These are phyloP conservation scores for Nilaparvata lugens DNA, from an alignment of 1,140 invertebrate genomes.

Conservation along the genomic window DNA sequence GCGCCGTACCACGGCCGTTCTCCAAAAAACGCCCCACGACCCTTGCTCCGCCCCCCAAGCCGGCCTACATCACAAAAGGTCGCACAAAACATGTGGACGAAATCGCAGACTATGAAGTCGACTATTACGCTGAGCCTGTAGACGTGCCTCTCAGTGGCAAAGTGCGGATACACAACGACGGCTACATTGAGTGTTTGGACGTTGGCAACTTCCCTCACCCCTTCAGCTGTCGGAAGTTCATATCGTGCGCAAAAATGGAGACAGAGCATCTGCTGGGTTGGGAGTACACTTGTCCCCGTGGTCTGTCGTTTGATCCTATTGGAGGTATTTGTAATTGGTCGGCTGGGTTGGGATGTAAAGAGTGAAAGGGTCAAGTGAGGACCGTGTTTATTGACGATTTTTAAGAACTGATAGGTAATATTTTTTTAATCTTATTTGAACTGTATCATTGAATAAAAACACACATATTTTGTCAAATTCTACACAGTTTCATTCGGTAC, in stretches of 20 bases:
- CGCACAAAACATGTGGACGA: constrained; percentile 30
- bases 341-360: constrained; percentile 60
- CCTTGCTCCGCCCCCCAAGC: not conserved
- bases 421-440: too few relatives aligned
- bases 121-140: constrained; percentile 34
- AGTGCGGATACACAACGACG: constrained; percentile 42
- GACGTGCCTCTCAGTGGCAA: constrained; percentile 43
- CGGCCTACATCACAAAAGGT: constrained; percentile 1
- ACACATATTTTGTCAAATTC: too few relatives aligned
- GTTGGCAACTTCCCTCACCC: constrained; percentile 84
- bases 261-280: constrained; percentile 64
- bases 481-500: too few relatives aligned
- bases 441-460: too few relatives aligned
- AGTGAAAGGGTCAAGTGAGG: constrained; percentile 13
- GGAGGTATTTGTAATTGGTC: constrained; percentile 87
- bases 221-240: constrained; percentile 77
- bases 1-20: constrained; percentile 20
- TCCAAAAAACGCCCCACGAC: constrained; percentile 16
- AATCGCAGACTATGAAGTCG: constrained; percentile 37
- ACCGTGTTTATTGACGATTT: too few relatives aligned
- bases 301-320: constrained; percentile 74
- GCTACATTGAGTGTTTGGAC: constrained; percentile 69
- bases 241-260: constrained; percentile 74
- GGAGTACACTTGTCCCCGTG: constrained; percentile 78
- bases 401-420: too few relatives aligned